These are phyloP conservation scores for Ostrea edulis DNA, from an alignment of 1,140 invertebrate genomes.

Conservation along the genomic window DNA sequence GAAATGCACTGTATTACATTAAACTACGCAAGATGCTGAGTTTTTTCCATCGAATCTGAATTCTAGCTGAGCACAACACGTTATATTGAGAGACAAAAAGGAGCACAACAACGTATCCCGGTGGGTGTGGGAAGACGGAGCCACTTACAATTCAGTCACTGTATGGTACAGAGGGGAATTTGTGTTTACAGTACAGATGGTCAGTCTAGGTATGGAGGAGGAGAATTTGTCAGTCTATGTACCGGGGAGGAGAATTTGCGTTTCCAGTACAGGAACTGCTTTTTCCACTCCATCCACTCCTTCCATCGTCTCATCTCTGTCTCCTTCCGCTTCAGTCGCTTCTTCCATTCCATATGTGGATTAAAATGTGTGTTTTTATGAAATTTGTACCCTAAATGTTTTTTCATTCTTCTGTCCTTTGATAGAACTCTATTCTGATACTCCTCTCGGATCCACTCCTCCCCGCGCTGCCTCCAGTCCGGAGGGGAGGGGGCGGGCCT, in stretches of 20 bases:
- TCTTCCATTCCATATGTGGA: constrained; percentile 41
- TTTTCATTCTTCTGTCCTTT: constrained; percentile 24
- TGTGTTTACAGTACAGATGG: too few species aligned
- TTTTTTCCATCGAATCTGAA: too few species aligned
- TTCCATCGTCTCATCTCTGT: constrained; percentile 34
- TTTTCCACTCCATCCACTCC: constrained; percentile 42
- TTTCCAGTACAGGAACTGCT: constrained; percentile 43
- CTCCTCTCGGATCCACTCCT: constrained; percentile 41
- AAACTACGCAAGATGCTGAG: too few species aligned
- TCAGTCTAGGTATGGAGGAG: too few species aligned
- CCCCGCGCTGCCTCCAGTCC: constrained; percentile 33
- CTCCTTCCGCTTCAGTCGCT: constrained; percentile 23
- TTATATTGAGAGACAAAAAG: too few species aligned
- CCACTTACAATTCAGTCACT: too few species aligned
- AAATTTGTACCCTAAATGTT: background rate
- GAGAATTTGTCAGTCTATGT: background rate
- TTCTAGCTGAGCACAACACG: too few species aligned
- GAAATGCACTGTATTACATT: too few species aligned
- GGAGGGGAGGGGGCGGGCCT: background rate
- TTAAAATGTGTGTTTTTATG: background rate
- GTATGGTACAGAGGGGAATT: too few species aligned
- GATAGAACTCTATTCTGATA: constrained; percentile 31
- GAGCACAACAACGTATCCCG: too few species aligned
- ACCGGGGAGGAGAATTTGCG: background rate
- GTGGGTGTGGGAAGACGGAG: too few species aligned